phyloP scores from a whole-genome alignment of 1,140 invertebrate species.

The Bombus breviceps region DNA sequence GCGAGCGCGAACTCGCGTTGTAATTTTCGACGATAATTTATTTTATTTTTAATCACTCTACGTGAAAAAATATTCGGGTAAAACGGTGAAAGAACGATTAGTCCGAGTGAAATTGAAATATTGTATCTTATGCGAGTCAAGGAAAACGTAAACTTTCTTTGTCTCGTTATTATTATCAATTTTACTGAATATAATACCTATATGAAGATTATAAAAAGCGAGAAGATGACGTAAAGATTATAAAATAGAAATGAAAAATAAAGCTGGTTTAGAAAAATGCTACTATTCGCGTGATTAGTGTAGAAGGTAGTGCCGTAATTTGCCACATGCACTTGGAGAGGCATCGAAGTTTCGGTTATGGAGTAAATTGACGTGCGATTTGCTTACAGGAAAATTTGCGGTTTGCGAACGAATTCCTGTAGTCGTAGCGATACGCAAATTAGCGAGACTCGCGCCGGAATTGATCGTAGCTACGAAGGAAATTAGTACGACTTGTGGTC shows the following conservation, averaged over 20 bases:
- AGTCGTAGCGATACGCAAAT: slow-evolving; percentile 19
- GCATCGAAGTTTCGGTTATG: slow-evolving; percentile 6
- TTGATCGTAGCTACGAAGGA: slow-evolving; percentile 20
- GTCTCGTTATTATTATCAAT: too few relatives aligned
- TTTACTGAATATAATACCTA: too few relatives aligned
- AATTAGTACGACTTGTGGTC: slow-evolving; percentile 36
- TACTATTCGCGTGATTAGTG: neutral
- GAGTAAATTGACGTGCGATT: slow-evolving; percentile 24
- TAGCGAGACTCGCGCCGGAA: slow-evolving; percentile 17
- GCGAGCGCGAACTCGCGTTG: too few relatives aligned
- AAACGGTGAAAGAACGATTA: too few relatives aligned
- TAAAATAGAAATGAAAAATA: neutral
- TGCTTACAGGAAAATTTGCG: slow-evolving; percentile 46
- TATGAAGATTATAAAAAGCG: too few relatives aligned
- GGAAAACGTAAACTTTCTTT: too few relatives aligned
- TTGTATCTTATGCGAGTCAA: too few relatives aligned
- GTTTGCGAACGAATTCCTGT: slow-evolving; percentile 21
- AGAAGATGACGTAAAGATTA: too few relatives aligned
- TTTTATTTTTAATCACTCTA: too few relatives aligned
- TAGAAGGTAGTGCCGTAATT: neutral
- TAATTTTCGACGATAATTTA: too few relatives aligned
- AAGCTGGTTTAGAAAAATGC: neutral
- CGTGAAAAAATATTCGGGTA: too few relatives aligned
- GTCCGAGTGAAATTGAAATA: too few relatives aligned
- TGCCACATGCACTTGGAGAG: neutral